Conservation (phyloP, 2,888 invertebrate species). For the Aradus depressus region DNA sequence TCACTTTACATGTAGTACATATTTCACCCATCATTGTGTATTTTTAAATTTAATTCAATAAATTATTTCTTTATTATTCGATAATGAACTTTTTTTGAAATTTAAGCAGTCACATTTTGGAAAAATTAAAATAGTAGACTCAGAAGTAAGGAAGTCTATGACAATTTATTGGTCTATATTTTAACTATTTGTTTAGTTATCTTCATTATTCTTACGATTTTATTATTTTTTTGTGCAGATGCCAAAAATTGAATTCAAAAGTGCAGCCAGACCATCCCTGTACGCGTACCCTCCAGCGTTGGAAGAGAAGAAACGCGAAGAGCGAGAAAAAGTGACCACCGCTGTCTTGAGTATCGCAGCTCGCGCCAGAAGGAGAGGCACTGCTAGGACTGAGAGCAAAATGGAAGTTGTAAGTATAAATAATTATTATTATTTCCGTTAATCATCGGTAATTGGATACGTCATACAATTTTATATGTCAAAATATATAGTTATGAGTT, state of each 20-base stretch:
- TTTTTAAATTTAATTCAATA: background rate
- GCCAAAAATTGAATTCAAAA: slow-evolving; percentile 85
- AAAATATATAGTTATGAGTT: no score
- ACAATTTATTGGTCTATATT: no score
- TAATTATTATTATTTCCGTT: background rate
- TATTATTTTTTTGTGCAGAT: slow-evolving; percentile 42
- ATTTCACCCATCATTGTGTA: background rate
- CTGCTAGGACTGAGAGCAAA: slow-evolving; percentile 41
- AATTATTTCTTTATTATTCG: background rate
- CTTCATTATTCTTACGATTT: background rate
- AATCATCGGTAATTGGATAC: no score
- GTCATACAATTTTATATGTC: no score
- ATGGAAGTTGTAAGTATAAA: slow-evolving; percentile 58
- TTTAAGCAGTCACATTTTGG: background rate
- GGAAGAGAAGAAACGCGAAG: slow-evolving; percentile 97
- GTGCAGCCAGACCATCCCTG: slow-evolving; percentile 84
- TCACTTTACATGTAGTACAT: background rate
- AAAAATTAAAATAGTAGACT: background rate
- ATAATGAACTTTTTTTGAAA: background rate
- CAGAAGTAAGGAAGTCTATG: no score
- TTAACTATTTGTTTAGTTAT: no score
- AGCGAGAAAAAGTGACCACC: slow-evolving; percentile 93
- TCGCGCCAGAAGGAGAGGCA: slow-evolving; percentile 68
- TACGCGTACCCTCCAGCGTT: slow-evolving; percentile 95
- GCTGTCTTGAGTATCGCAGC: slow-evolving; percentile 96